Base-by-base conservation (phyloP, 2,113 vertebrate genomes). In the Nestor notabilis region DNA sequence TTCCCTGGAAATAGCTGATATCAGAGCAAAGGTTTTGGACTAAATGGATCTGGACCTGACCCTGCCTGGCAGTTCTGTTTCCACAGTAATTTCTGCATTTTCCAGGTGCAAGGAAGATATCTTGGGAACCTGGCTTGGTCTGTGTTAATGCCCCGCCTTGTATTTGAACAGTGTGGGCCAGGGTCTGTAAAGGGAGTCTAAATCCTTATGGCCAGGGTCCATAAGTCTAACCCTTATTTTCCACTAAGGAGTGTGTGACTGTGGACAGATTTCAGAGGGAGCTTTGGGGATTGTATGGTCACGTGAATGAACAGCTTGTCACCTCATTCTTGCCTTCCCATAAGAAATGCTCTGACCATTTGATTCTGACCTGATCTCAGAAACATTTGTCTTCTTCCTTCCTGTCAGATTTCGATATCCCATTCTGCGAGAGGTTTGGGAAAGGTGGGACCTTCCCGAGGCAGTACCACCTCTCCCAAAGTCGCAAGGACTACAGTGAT, bases 401-500 rank as follows among this genome's bases (percentile, higher is more conserved):
- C 56, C 63, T 94, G 53, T 3, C 95, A 98, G 97, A 98, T 83
- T 98, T 97, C 1, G 97, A 98, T 50, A 88, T 97, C 68, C 97
- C 97, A 0, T 96, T 97, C 85, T 98, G 96, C 1, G 98, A 98
- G 78, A 96, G 99, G 72, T 98, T 99, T 56, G 98, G 99, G 78
- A 99, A 99, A 97, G 99, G 99, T 21, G 99, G 99, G 60, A 99
- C 99, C 56, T 99, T 99, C 89, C 99, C 99, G 0, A 97, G 99
- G 43, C 99, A 99, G 96, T 99, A 99, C 93, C 99, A 99, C 78
- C 96, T 99, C 93, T 98, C 99, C 88, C 99, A 98, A 61, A 98
- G 98, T 58, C 98, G 98, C 94, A 99, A 99, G 96, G 99, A 99
- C 97, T 99, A 99, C 79, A 98, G 98, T 9, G 99, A 99, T 0